Evolutionary conservation across 1,140 invertebrate genomes (phyloP), one percentile per base, ranked within the genome.

Genomic region (Solenopsis invicta): DNA sequence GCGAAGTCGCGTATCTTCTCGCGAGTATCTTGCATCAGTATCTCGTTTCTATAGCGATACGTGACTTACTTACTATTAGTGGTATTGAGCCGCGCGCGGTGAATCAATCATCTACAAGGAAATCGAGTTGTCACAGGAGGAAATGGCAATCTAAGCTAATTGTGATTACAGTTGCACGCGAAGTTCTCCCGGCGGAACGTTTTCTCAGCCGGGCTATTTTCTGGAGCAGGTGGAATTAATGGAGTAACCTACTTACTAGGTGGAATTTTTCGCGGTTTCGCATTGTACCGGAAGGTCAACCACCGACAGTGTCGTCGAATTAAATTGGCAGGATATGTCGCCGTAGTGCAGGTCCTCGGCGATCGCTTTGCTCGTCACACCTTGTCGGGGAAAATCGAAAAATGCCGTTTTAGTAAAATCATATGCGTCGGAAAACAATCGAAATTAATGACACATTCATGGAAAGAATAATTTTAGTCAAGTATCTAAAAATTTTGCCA

Each of bases 331-430:
- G 6, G 97, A 96, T 92, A 97, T 97, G 94, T 99, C 98, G 5
- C 98, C 98, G 91, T 98, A 99, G 90, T 98, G 97, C 61, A 99
- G 94, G 93, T 98, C 98, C 48, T 97, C 96, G 5, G 98, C 98
- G 29, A 97, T 98, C 82, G 97, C 97, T 93, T 98, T 98, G 66
- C 97, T 98, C 34, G 98, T 98, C 0, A 98, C 97, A 87, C 96
- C 96, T 96, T 82, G 18, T 0, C 66, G 77, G 50, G 9, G 59
- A 29, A 18, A 61, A 34, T 62, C 10, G 21, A n/a, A n/a, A n/a
- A n/a, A 13, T 48, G 16, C 2, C 45, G 45, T 80, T 67, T 56
- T 54, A 41, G 8, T 37, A 24, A 69, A 67, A 21, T 21, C 13
- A 24, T 34, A 82, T 59, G 3, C 6, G 34, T 69, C 45, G 21